Conservation (phyloP, 2,888 invertebrate species). For the Hipparchia semele region DNA sequence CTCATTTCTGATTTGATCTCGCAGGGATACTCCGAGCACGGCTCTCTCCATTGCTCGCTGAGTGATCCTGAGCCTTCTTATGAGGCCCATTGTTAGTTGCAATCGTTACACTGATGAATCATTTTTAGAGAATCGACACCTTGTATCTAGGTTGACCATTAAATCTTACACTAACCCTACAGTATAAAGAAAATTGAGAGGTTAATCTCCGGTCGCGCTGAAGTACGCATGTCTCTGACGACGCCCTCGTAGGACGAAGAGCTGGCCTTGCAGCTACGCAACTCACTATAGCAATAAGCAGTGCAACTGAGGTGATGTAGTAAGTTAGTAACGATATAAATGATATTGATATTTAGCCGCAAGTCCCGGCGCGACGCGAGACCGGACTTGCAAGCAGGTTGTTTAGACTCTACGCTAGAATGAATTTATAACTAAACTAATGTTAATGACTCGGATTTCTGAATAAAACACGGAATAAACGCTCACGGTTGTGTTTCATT, state of each 20-base stretch:
- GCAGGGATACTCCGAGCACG: too few relatives aligned
- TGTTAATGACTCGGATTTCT: slow-evolving; percentile 71
- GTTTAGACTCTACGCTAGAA: slow-evolving; percentile 71
- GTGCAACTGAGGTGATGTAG: slow-evolving; percentile 52
- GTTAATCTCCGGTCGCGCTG: too few relatives aligned
- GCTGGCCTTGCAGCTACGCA: slow-evolving; percentile 36
- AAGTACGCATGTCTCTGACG: too few relatives aligned
- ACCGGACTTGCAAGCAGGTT: slow-evolving; percentile 72
- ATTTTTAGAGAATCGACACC: too few relatives aligned
- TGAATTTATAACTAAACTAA: slow-evolving; percentile 71
- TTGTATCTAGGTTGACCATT: too few relatives aligned
- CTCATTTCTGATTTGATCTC: too few relatives aligned
- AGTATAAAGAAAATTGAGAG: too few relatives aligned
- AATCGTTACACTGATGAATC: too few relatives aligned
- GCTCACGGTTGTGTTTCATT: slow-evolving; percentile 48
- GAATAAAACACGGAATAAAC: slow-evolving; percentile 62
- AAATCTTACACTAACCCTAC: too few relatives aligned
- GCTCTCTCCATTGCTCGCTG: too few relatives aligned
- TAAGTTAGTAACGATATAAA: neutral
- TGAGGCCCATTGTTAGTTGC: too few relatives aligned
- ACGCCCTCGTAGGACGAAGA: slow-evolving; percentile 40
- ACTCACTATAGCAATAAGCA: slow-evolving; percentile 63
- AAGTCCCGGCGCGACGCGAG: slow-evolving; percentile 41
- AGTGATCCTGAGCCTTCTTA: too few relatives aligned
- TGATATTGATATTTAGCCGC: slow-evolving; percentile 29